Base-by-base conservation (phyloP, 1,140 invertebrate species). In the Myzus persicae region DNA sequence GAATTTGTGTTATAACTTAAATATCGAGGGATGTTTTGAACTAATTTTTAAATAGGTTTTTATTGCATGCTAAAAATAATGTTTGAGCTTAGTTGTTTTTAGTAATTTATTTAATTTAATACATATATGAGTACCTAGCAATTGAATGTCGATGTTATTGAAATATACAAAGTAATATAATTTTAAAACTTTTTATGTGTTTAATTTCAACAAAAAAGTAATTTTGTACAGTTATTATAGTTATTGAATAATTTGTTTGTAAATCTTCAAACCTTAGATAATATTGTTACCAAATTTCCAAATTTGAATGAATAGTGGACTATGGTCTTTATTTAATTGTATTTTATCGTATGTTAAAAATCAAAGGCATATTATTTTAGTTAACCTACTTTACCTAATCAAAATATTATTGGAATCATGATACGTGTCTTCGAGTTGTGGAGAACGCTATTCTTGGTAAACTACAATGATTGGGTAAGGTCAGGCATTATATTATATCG, bases 341-440 rank as follows among this genome's bases (percentile, higher is more conserved):
- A 89, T 89, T 46, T 46, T 18, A 20, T 89, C 22, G 22, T 48
- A 48, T 36, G 1, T 38, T 51, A 51, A 51, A 38, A 40, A 40
- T 6, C 20, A 36, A n/a, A 67, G 20, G 18, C 26, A 48, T 46
- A 46, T 48, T 18, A 87, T 87, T 36, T 88, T 36, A 26, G 44
- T 36, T 88, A 38, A 59, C 54, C 38, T 90, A 67, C 89, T 54
- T 90, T 67, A 67, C 89, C 51, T 59, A 42, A 67, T 90, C 51
- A 90, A 42, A 40, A 90, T 90, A 67, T n/a, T 90, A 36, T 90
- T 90, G 89, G 89, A 59, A 90, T 90, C 89, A 90, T 90, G 89
- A 90, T 90, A 67, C 51, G 89, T 40, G 14, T 22, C 51, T 90
- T 90, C 38, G 26, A 54, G n/a, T 67, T 90, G 14, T 59, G 38